Percentiles rank a stretch among this genome's conserved stretches.
Evolutionary conservation across 2,113 vertebrate genomes (phyloP).

Genomic region (Myrmecophaga tridactyla): DNA sequence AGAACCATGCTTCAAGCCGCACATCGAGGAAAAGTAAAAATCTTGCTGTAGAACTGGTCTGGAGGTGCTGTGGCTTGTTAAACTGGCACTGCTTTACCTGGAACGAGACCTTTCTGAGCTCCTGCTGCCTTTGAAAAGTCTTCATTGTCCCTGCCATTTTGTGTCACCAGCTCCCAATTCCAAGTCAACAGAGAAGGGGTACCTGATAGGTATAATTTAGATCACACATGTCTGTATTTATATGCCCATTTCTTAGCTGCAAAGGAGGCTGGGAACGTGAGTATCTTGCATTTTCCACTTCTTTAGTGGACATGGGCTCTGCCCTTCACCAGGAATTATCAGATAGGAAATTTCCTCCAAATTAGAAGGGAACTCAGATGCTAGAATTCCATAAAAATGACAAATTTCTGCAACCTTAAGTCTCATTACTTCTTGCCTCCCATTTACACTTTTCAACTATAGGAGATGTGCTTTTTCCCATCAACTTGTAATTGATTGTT

Average conservation of each 20-base stretch:
- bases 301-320: neutral
- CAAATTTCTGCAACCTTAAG: neutral
- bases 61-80: too few relatives aligned
- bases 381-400: neutral
- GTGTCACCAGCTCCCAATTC: neutral
- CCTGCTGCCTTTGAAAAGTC: neutral
- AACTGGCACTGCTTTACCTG: neutral
- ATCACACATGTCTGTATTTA: too few relatives aligned
- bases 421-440: neutral
- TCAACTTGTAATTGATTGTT: too few relatives aligned
- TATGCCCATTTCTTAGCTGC: neutral
- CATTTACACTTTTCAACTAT: neutral
- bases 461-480: neutral
- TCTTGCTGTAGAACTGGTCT: neutral
- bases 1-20: neutral
- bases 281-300: neutral
- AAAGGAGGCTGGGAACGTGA: neutral
- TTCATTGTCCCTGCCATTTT: too few relatives aligned
- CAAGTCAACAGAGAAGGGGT: neutral
- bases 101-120: neutral
- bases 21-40: neutral
- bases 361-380: neutral
- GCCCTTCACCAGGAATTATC: neutral
- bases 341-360: neutral
- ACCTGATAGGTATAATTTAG: neutral